Evolutionary conservation across 2,888 invertebrate species (phyloP).

Genomic region (Metalampra italica): DNA sequence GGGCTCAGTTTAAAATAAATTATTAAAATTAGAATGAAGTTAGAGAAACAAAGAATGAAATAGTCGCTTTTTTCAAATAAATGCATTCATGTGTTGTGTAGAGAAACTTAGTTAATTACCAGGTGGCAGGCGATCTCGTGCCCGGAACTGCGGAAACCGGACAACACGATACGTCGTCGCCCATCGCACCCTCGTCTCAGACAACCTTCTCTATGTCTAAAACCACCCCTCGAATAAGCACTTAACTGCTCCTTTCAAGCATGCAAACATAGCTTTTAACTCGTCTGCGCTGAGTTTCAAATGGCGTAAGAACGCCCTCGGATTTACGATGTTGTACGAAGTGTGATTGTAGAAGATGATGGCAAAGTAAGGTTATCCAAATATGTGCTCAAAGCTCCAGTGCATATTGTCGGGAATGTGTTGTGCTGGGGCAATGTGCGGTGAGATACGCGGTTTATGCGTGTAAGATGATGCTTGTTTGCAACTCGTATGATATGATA

Average conservation of each 20-base stretch:
- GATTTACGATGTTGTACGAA: conserved; percentile 3
- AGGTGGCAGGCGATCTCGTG: conserved; percentile 46
- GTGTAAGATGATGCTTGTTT: conserved; percentile 78
- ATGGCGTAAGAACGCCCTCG: too few species aligned
- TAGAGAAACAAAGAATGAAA: too few species aligned
- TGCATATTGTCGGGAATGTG: conserved; percentile 65
- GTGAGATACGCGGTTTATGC: conserved; percentile 71
- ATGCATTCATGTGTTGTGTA: conserved; percentile 11
- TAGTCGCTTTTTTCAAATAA: too few species aligned
- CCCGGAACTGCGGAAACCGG: conserved; percentile 77
- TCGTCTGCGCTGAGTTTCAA: not conserved
- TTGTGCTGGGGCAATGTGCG: conserved; percentile 38
- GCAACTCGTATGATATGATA: conserved; percentile 72
- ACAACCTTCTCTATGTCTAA: conserved; percentile 50
- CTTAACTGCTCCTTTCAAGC: not conserved
- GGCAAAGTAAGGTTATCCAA: conserved; percentile 46
- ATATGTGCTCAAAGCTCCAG: conserved; percentile 64
- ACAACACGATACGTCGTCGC: conserved; percentile 67
- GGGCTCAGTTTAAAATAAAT: too few species aligned
- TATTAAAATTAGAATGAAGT: too few species aligned
- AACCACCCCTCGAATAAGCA: conserved; percentile 12
- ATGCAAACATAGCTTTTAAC: not conserved
- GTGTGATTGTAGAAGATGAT: conserved; percentile 39
- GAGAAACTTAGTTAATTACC: conserved; percentile 73
- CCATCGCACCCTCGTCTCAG: conserved; percentile 66